phyloP scores from a whole-genome alignment of 2,797 vertebrate species.

The Alectoris magna region DNA sequence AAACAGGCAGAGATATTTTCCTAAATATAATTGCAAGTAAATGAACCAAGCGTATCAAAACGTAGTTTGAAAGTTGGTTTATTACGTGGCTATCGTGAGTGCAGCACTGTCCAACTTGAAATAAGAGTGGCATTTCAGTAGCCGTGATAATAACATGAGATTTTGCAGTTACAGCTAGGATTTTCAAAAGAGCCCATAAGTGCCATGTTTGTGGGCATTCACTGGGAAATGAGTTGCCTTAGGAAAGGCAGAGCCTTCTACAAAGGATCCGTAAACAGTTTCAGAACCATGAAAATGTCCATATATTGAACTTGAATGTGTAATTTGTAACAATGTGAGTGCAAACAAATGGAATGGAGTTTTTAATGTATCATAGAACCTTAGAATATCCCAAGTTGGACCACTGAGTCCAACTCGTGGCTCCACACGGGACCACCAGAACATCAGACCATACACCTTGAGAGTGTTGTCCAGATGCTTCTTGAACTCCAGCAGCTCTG shows the following conservation, averaged over 20 bases:
- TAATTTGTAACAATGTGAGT: background rate
- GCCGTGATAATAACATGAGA: background rate
- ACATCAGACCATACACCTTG: no score
- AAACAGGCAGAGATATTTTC: slow-evolving; percentile 6
- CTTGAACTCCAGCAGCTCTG: no score
- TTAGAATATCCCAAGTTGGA: no score
- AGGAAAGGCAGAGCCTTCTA: background rate
- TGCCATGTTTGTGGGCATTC: background rate
- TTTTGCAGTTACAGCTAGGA: background rate
- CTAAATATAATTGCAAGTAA: background rate
- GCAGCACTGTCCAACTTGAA: background rate
- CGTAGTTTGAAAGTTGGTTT: slow-evolving; percentile 1
- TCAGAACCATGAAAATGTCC: background rate
- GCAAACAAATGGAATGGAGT: background rate
- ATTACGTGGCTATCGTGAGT: background rate
- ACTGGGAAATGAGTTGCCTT: background rate
- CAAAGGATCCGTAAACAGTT: background rate
- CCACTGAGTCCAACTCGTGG: no score
- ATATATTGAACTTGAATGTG: background rate
- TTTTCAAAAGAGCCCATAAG: background rate
- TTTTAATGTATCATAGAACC: background rate
- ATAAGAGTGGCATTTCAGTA: background rate
- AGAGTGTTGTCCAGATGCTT: no score
- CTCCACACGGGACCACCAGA: no score
- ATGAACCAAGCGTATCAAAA: background rate